These are phyloP conservation scores for Drosophila merina DNA, from an alignment of 2,888 invertebrate genomes.

Conservation along the genomic window DNA sequence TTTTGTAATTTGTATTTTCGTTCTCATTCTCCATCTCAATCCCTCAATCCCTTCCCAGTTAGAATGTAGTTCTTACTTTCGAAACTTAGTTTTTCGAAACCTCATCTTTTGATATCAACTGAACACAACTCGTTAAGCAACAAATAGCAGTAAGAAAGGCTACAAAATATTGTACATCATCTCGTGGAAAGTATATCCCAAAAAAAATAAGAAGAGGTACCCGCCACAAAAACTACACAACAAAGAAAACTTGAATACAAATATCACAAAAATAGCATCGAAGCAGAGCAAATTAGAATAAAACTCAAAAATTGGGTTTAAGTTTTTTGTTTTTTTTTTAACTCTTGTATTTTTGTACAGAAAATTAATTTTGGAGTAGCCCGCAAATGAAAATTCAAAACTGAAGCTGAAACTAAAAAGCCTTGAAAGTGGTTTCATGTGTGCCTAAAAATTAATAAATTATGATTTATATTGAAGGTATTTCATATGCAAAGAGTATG, in stretches of 20 bases:
- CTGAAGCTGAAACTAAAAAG: conserved; percentile 51
- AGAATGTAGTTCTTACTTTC: conserved; percentile 57
- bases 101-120: conserved; percentile 59
- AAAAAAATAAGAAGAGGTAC: conserved; percentile 15
- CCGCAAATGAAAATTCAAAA: conserved; percentile 54
- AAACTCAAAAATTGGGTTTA: conserved; percentile 71
- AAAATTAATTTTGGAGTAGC: conserved; percentile 56
- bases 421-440: conserved; percentile 39
- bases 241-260: conserved; percentile 64
- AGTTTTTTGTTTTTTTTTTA: conserved; percentile 42
- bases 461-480: conserved; percentile 73
- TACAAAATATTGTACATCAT: conserved; percentile 23
- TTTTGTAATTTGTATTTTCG: conserved; percentile 59
- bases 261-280: conserved; percentile 78
- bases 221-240: conserved; percentile 31
- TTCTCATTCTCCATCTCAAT: conserved; percentile 44
- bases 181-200: conserved; percentile 16
- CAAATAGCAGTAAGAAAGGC: conserved; percentile 68
- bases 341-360: conserved; percentile 55
- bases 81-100: conserved; percentile 6
- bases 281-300: conserved; percentile 70
- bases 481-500: conserved; percentile 58
- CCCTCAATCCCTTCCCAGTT: conserved; percentile 4
- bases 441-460: conserved; percentile 62
- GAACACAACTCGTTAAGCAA: conserved; percentile 71